phyloP scores from a whole-genome alignment of 2,113 vertebrate species.

The Pogona vitticeps region DNA sequence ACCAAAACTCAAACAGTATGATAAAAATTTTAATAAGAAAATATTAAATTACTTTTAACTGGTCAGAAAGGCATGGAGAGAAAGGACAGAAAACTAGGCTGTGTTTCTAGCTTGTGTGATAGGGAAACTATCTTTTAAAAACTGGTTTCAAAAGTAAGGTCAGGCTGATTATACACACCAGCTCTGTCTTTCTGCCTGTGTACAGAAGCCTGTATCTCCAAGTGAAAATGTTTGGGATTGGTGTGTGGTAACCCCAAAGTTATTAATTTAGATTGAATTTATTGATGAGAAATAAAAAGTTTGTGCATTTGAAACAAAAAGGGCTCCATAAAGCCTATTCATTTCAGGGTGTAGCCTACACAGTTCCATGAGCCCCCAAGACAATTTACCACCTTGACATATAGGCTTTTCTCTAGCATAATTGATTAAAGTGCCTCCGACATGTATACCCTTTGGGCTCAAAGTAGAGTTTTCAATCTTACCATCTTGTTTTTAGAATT shows the following conservation, averaged over 20 bases:
- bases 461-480: constrained; percentile 28
- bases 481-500: constrained; percentile 26
- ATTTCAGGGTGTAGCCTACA: constrained; percentile 9
- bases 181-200: neutral
- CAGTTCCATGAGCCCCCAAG: constrained; percentile 9
- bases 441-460: constrained; percentile 27
- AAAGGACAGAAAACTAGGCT: neutral
- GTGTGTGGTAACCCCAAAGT: neutral
- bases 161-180: neutral
- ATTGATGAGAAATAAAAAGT: neutral
- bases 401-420: constrained; percentile 16
- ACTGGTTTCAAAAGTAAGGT: neutral
- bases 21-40: neutral
- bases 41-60: neutral
- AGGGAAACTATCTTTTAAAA: neutral
- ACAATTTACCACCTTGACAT: constrained; percentile 20
- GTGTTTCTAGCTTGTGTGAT: neutral
- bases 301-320: neutral
- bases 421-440: constrained; percentile 25
- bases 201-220: neutral
- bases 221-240: neutral
- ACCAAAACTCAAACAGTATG: neutral
- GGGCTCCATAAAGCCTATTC: neutral
- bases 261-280: constrained; percentile 9
- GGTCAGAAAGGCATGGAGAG: neutral